phyloP scores from a whole-genome alignment of 2,113 vertebrate genomes.

The Lagopus muta region DNA sequence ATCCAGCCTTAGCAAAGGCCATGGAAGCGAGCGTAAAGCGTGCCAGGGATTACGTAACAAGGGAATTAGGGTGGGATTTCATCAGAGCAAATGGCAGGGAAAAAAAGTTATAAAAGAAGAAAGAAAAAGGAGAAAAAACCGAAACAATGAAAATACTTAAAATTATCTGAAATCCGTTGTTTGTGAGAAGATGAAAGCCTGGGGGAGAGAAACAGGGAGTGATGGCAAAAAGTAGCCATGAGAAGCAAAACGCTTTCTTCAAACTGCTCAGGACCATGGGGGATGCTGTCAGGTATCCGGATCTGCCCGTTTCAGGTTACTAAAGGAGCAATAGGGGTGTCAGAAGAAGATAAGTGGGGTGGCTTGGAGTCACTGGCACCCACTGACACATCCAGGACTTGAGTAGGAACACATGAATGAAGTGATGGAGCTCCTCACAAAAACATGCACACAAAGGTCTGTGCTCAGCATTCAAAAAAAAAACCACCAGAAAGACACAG shows the following conservation, averaged over 20 bases:
- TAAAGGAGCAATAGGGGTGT: no score
- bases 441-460: not conserved
- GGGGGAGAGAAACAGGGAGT: not conserved
- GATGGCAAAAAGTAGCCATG: not conserved
- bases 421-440: constrained; percentile 3
- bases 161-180: not conserved
- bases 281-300: not conserved
- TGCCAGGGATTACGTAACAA: constrained; percentile 54
- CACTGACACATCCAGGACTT: not conserved
- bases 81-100: not conserved
- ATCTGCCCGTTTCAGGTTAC: no score
- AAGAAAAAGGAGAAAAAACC: not conserved
- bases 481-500: not conserved
- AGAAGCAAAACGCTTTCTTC: not conserved
- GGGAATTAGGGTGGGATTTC: constrained; percentile 52
- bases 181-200: not conserved
- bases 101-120: constrained; percentile 14
- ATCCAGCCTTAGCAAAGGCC: constrained; percentile 28
- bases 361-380: not conserved
- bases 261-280: not conserved
- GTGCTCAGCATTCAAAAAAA: not conserved
- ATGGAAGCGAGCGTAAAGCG: not conserved
- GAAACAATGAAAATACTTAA: not conserved
- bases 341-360: not conserved
- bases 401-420: constrained; percentile 29